Percentiles rank a stretch among this genome's conserved stretches.
phyloP scores from a whole-genome alignment of 2,113 vertebrate genomes.

The Eupsittula cactorum region DNA sequence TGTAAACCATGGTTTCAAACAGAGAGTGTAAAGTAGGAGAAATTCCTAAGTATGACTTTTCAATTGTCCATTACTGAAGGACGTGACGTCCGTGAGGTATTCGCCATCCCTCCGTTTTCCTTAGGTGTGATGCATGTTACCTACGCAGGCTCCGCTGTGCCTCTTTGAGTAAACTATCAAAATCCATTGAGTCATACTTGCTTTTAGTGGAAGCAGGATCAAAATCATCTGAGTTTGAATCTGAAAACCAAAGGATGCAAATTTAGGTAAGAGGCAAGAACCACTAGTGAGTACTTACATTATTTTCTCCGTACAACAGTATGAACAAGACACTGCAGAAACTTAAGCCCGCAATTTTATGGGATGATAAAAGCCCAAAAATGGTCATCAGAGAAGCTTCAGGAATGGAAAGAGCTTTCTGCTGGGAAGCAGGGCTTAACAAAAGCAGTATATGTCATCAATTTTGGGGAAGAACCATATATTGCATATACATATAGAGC shows the following conservation, averaged over 20 bases:
- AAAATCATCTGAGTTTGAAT: constrained; percentile 98
- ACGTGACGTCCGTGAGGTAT: constrained; percentile 84
- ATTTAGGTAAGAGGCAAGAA: neutral
- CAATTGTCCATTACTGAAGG: constrained; percentile 83
- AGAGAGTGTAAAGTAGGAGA: constrained; percentile 89
- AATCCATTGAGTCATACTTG: constrained; percentile 99
- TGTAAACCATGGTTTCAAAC: constrained; percentile 95
- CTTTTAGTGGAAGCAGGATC: constrained; percentile 98
- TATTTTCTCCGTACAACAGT: fast-evolving
- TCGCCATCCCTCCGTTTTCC: constrained; percentile 73
- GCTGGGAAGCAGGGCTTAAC: neutral
- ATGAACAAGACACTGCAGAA: neutral
- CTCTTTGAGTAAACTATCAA: constrained; percentile 98
- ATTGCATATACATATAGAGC: neutral
- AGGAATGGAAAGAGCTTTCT: neutral
- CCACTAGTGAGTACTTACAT: fast-evolving
- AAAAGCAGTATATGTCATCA: fast-evolving
- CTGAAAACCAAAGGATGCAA: constrained; percentile 73
- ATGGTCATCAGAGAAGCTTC: neutral
- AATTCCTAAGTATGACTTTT: constrained; percentile 80
- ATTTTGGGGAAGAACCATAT: neutral
- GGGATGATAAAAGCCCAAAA: neutral
- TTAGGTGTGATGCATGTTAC: constrained; percentile 83
- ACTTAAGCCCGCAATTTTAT: neutral
- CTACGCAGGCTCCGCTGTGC: constrained; percentile 96